A percentile compares a stretch with the other conserved stretches of the same genome.
Evolutionary conservation across 2,888 invertebrate species (phyloP).

Genomic region (Trypoxylon attenuatum): DNA sequence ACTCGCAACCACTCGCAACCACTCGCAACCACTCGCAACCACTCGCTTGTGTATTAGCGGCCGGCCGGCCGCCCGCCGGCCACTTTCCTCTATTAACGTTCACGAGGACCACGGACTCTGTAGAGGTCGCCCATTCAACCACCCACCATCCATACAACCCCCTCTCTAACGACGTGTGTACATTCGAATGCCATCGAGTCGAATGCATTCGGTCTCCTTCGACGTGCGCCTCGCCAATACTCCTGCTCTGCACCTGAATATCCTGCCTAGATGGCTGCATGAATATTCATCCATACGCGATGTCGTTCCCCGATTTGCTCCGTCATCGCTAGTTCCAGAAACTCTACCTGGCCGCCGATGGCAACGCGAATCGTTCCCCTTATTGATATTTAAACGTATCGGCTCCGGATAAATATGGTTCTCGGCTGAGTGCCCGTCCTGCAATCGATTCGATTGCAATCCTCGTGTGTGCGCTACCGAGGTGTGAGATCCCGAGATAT

Average conservation of each 20-base stretch:
- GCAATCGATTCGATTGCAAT: no score
- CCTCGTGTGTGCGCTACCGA: no score
- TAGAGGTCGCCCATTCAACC: slow-evolving; percentile 4
- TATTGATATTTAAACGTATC: background rate
- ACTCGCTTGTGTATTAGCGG: slow-evolving; percentile 2
- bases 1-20: no score
- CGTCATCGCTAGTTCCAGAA: no score
- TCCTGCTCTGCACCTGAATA: no score
- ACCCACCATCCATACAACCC: slow-evolving; percentile 2
- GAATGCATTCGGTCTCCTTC: background rate
- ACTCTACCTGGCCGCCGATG: no score
- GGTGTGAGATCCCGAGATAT: no score
- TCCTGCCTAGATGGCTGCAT: background rate
- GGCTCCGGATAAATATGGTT: no score
- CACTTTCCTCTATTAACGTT: slow-evolving; percentile 27
- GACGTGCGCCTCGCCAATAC: background rate
- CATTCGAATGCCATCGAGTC: slow-evolving; percentile 15
- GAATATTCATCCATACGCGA: background rate
- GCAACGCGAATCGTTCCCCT: background rate
- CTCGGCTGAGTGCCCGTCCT: background rate
- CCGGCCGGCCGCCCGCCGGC: no score
- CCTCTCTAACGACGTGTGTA: slow-evolving; percentile 7
- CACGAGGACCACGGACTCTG: slow-evolving; percentile 12
- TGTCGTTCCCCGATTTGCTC: no score
- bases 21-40: no score